Conservation (phyloP, 2,888 invertebrate genomes). For the Frankliniella intonsa region DNA sequence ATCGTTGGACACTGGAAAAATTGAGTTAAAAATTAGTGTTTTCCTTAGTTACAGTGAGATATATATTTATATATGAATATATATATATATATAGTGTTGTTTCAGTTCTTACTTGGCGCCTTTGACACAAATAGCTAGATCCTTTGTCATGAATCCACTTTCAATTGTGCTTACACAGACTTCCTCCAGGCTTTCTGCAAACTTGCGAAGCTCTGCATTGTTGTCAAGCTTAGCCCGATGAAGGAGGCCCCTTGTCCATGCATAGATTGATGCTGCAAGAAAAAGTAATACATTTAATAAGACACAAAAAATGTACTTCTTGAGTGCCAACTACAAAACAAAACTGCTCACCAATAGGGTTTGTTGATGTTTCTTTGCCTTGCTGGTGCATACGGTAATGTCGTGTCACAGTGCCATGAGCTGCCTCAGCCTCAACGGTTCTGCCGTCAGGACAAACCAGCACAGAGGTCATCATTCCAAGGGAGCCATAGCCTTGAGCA, state of each 20-base stretch:
- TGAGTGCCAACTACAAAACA: neutral
- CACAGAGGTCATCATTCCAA: slow-evolving; percentile 98
- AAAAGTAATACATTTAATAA: neutral
- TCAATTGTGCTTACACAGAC: slow-evolving; percentile 96
- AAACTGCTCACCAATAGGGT: slow-evolving; percentile 68
- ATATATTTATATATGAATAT: neutral
- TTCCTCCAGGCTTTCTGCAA: slow-evolving; percentile 79
- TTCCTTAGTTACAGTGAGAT: neutral
- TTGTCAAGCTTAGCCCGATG: slow-evolving; percentile 92
- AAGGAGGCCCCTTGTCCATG: slow-evolving; percentile 91
- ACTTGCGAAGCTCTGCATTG: slow-evolving; percentile 68
- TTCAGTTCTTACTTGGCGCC: slow-evolving; percentile 60
- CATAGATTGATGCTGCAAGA: slow-evolving; percentile 78
- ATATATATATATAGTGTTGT: neutral
- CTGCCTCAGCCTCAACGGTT: slow-evolving; percentile 97
- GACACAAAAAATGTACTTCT: neutral
- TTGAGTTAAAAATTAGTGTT: neutral
- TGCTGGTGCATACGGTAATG: slow-evolving; percentile 85
- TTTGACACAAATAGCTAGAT: slow-evolving; percentile 96
- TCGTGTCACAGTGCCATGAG: slow-evolving; percentile 94
- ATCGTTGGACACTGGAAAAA: slow-evolving; percentile 52
- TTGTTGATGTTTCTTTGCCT: slow-evolving; percentile 97
- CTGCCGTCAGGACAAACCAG: slow-evolving; percentile 95
- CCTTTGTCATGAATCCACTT: slow-evolving; percentile 94
- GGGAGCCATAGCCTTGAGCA: slow-evolving; percentile 93